These are phyloP conservation scores for Lepidocolaptes lacrymiger DNA, from an alignment of 2,797 vertebrate genomes.

Conservation along the genomic window DNA sequence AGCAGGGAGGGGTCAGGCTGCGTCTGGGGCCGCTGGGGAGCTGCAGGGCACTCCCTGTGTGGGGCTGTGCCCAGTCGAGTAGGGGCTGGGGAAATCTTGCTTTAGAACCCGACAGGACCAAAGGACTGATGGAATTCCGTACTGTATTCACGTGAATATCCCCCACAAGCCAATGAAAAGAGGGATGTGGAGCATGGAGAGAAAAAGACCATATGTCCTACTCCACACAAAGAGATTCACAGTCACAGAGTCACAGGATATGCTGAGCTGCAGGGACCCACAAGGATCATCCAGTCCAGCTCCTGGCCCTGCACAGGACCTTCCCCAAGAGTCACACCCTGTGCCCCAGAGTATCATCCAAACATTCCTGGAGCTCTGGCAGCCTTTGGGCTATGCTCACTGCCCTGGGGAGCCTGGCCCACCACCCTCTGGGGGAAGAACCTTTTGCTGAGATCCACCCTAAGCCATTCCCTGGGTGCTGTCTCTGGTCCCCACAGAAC, in stretches of 20 bases:
- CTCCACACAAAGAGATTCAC: too few relatives aligned
- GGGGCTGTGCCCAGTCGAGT: background rate
- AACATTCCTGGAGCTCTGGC: too few relatives aligned
- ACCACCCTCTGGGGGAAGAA: too few relatives aligned
- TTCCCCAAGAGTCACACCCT: too few relatives aligned
- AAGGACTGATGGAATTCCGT: background rate
- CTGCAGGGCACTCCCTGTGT: background rate
- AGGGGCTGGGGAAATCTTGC: background rate
- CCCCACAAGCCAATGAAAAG: background rate
- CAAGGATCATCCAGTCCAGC: background rate
- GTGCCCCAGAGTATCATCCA: too few relatives aligned
- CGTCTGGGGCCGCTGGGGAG: rapidly evolving
- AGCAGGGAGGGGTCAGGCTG: rapidly evolving
- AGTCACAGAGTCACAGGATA: background rate
- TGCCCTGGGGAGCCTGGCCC: too few relatives aligned
- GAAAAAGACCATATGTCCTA: rapidly evolving
- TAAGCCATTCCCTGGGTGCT: too few relatives aligned
- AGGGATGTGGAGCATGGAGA: rapidly evolving
- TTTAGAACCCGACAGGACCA: too few relatives aligned
- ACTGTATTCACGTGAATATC: background rate
- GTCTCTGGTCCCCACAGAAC: background rate
- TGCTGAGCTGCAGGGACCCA: background rate
- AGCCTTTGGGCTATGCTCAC: too few relatives aligned
- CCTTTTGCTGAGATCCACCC: too few relatives aligned
- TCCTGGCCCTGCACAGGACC: background rate